Evolutionary conservation across 2,113 vertebrate species (phyloP).

Genomic region (Brachionichthys hirsutus): DNA sequence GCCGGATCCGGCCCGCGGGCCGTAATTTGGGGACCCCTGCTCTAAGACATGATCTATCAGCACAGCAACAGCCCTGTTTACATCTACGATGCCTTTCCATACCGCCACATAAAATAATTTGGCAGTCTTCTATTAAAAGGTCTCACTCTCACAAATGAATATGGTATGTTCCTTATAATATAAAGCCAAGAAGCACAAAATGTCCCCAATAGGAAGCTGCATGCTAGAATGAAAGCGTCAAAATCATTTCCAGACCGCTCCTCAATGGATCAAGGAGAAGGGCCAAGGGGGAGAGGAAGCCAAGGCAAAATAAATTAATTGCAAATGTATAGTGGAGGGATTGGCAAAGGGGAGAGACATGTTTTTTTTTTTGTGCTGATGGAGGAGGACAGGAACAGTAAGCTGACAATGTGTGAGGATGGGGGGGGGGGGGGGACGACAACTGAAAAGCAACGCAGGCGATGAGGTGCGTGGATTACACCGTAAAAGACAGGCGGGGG

Average conservation of each 20-base stretch:
- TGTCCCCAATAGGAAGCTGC: conserved; percentile 68
- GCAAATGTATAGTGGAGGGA: conserved; percentile 68
- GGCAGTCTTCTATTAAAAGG: conserved; percentile 45
- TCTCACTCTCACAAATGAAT: conserved; percentile 32
- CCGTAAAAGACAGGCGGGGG: conserved; percentile 33
- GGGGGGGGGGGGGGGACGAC: conserved; percentile 23
- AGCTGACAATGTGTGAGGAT: conserved; percentile 20
- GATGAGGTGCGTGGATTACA: conserved; percentile 21
- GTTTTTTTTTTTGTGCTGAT: conserved; percentile 50
- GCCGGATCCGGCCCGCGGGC: too few relatives aligned
- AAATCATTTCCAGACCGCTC: conserved; percentile 77
- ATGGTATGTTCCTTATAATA: conserved; percentile 59
- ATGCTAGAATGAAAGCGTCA: conserved; percentile 66
- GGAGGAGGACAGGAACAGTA: conserved; percentile 19
- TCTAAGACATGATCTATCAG: conserved; percentile 41
- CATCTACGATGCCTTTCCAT: too few relatives aligned
- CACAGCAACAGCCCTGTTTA: conserved; percentile 15
- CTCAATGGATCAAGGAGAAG: conserved; percentile 66
- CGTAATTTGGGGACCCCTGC: too few relatives aligned
- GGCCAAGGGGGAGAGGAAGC: conserved; percentile 56
- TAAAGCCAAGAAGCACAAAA: conserved; percentile 71
- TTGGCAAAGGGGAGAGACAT: conserved; percentile 32
- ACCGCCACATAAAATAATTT: background rate
- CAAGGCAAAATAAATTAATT: conserved; percentile 75
- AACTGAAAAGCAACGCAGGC: conserved; percentile 18